Evolutionary conservation across 1,140 invertebrate species (phyloP).

Genomic region (Drosophila elegans): DNA sequence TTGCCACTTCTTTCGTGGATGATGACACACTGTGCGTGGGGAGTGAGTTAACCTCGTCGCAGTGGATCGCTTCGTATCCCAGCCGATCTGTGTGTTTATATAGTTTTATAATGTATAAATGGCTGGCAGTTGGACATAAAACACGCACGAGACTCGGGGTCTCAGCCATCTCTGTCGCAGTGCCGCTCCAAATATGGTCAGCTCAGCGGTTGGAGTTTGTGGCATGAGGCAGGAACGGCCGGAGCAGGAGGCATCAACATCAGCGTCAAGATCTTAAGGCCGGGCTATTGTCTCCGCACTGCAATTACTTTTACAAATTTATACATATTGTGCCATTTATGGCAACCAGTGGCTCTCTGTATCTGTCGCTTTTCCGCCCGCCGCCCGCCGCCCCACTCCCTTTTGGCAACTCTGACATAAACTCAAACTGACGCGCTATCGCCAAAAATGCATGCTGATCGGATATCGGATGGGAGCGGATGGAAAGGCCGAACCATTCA

Average conservation of each 20-base stretch:
- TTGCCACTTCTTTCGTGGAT: neutral
- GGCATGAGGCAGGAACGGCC: constrained; percentile 10
- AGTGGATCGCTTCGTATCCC: constrained; percentile 32
- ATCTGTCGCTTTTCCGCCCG: constrained; percentile 30
- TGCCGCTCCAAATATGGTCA: constrained; percentile 67
- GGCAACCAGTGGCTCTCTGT: constrained; percentile 68
- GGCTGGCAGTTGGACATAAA: constrained; percentile 82
- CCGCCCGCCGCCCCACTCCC: neutral
- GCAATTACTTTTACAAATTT: constrained; percentile 85
- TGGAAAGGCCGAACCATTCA: constrained; percentile 51
- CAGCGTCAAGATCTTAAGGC: constrained; percentile 59
- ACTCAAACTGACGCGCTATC: constrained; percentile 78
- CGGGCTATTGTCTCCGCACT: constrained; percentile 61
- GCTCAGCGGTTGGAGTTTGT: constrained; percentile 36
- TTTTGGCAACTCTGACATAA: constrained; percentile 59
- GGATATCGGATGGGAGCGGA: constrained; percentile 32
- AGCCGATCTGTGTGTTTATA: constrained; percentile 57
- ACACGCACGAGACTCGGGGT: constrained; percentile 65
- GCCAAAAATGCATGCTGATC: constrained; percentile 82
- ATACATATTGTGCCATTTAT: constrained; percentile 84
- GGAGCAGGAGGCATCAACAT: constrained; percentile 23
- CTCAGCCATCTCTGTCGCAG: constrained; percentile 57
- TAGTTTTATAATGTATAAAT: constrained; percentile 83
- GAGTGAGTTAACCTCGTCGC: constrained; percentile 29
- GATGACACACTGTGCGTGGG: constrained; percentile 15